Base-by-base conservation (phyloP, 2,888 invertebrate species). In the Agonopterix heracliana region DNA sequence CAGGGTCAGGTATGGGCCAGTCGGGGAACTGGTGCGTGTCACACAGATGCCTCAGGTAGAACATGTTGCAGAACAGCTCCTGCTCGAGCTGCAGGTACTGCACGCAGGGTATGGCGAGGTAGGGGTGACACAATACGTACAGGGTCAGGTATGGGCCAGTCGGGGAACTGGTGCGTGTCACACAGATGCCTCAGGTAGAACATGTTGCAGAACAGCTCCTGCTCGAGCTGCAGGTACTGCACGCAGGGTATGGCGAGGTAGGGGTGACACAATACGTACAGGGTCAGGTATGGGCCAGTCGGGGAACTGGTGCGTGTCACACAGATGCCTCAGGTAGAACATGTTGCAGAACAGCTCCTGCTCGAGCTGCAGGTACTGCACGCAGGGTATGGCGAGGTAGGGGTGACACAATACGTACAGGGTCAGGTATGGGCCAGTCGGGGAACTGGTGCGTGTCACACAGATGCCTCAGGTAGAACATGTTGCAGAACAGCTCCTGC, bases 41-140 rank as follows among this genome's bases (percentile, higher is more conserved):
- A 84, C 98, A 98, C 59, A 99, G 91, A 86, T 99, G 98, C 2
- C 98, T 90, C 71, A 99, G 89, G 84, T 99, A 99, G 90, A 98
- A 99, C 79, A 98, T 97, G 83, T 97, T 97, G 88, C 99, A 99
- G 91, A 99, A 99, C 49, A 99, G 91, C 89, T 99, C 99, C 64
- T 94, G 92, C 68, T 98, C 96, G 63, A 99, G 89, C 82, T 98
- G 98, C 34, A 98, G 96, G 90, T 97, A 99, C 68, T 94, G 91
- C 50, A 98, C 93, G 42, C 95, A 95, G 3, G 98, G 98, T 63
- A 99, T 96, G 41, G 98, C 96, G 66, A 98, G 94, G 83, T 98
- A 98, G 46, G 97, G 96, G 88, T 98, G 99, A 57, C 96, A n/a
- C n/a, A n/a, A n/a, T n/a, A n/a, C n/a, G n/a, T n/a, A n/a, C n/a